phyloP scores from a whole-genome alignment of 2,797 vertebrate species.

The Jordanella pulchra region DNA sequence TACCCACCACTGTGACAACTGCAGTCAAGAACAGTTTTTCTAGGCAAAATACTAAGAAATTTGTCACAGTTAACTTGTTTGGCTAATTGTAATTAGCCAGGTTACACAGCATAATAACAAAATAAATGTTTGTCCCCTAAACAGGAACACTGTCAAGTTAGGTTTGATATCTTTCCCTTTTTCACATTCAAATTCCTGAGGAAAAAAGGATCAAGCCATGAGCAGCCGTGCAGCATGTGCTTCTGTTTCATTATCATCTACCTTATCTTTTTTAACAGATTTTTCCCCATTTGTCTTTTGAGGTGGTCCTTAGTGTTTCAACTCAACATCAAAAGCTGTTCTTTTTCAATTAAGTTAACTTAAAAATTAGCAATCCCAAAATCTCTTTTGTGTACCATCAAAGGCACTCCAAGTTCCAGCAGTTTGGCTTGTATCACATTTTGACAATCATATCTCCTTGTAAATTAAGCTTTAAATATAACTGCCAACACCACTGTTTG shows the following conservation, averaged over 20 bases:
- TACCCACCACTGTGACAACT: not conserved
- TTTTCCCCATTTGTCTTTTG: not conserved
- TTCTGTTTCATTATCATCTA: not conserved
- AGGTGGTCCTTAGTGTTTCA: not conserved
- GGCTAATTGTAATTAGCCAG: not conserved
- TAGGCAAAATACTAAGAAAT: not conserved
- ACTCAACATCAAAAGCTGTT: not conserved
- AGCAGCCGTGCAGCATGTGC: not conserved
- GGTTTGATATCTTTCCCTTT: not conserved
- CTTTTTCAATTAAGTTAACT: not conserved
- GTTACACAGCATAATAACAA: not conserved
- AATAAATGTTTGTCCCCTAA: not conserved
- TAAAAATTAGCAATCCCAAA: not conserved
- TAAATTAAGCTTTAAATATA: slow-evolving; percentile 25
- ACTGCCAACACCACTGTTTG: slow-evolving; percentile 43
- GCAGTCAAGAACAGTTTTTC: not conserved
- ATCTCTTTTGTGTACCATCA: not conserved
- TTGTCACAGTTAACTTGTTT: not conserved
- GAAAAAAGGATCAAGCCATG: not conserved
- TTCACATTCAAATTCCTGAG: not conserved
- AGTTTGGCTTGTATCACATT: not conserved
- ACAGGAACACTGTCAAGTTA: not conserved
- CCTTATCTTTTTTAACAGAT: not conserved
- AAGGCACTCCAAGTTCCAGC: not conserved
- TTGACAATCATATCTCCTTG: not conserved